Percentiles rank a stretch among this genome's conserved stretches.
These are phyloP conservation scores for Paratrypauchen microcephalus DNA, from an alignment of 2,797 vertebrate genomes.

Conservation along the genomic window DNA sequence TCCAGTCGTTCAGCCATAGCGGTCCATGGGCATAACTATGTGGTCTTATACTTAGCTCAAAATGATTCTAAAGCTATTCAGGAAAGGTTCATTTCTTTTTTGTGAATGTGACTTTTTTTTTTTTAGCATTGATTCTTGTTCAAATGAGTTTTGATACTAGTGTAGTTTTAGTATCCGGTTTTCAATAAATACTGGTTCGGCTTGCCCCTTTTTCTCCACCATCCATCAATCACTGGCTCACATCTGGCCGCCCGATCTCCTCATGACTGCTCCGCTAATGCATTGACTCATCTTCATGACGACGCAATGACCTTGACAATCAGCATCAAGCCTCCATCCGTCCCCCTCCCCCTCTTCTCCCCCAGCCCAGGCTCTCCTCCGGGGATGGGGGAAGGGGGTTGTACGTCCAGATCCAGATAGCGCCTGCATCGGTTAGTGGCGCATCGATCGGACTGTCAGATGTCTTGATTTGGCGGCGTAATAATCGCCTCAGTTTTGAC, in stretches of 20 bases:
- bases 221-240: constrained; percentile 15
- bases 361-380: constrained; percentile 45
- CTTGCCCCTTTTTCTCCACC: constrained; percentile 24
- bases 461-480: constrained; percentile 74
- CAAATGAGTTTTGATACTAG: no score
- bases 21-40: no score
- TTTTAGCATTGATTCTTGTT: no score
- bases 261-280: constrained; percentile 31
- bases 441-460: constrained; percentile 73
- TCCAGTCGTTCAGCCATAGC: no score
- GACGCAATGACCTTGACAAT: constrained; percentile 64
- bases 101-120: no score
- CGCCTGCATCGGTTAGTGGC: constrained; percentile 74
- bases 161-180: neutral
- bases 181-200: neutral
- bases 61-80: no score
- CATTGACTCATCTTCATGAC: constrained; percentile 34
- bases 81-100: no score
- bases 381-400: no score
- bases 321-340: constrained; percentile 17
- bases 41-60: no score
- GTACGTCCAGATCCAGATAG: constrained; percentile 73
- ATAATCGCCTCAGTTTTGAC: constrained; percentile 74
- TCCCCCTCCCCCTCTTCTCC: neutral
- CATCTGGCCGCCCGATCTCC: constrained; percentile 31